Evolutionary conservation across 2,797 vertebrate species (phyloP).

Genomic region (Rhabdomys pumilio): DNA sequence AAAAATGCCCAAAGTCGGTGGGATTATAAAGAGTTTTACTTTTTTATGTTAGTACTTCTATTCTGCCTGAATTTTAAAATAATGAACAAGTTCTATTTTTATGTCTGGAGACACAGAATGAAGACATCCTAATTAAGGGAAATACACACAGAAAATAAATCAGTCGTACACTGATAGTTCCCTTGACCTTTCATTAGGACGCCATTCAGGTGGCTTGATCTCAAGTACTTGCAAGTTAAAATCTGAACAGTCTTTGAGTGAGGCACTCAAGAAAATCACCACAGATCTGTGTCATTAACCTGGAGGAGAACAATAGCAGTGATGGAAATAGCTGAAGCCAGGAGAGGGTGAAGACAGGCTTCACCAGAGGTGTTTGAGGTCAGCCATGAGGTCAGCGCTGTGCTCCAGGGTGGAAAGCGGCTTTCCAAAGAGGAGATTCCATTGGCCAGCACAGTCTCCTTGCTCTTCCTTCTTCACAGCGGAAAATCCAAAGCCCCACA

Average conservation of each 20-base stretch:
- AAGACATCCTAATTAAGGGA: conserved; percentile 44
- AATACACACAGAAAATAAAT: conserved; percentile 16
- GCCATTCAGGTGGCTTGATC: conserved; percentile 21
- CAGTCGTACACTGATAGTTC: conserved; percentile 45
- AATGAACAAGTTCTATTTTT: conserved; percentile 54
- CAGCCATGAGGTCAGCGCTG: neutral
- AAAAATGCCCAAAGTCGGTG: conserved; percentile 13
- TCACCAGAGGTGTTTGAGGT: neutral
- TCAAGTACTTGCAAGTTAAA: conserved; percentile 57
- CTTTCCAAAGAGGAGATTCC: conserved; percentile 19
- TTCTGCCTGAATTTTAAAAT: neutral
- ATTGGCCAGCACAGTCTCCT: neutral
- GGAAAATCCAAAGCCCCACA: neutral
- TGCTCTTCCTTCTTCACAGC: neutral
- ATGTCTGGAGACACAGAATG: conserved; percentile 42
- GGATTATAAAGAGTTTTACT: conserved; percentile 42
- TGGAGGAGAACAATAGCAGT: conserved; percentile 8
- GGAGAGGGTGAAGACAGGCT: conserved; percentile 28
- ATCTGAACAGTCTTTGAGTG: conserved; percentile 53
- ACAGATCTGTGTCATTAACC: conserved; percentile 58
- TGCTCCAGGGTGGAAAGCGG: neutral
- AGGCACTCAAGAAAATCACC: conserved; percentile 58
- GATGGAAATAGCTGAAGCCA: conserved; percentile 46
- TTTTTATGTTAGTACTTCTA: conserved; percentile 10
- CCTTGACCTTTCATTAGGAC: conserved; percentile 53